A percentile compares a stretch with the other conserved stretches of the same genome.
Evolutionary conservation across 2,113 vertebrate species (phyloP).

Genomic region (Microtus pennsylvanicus): DNA sequence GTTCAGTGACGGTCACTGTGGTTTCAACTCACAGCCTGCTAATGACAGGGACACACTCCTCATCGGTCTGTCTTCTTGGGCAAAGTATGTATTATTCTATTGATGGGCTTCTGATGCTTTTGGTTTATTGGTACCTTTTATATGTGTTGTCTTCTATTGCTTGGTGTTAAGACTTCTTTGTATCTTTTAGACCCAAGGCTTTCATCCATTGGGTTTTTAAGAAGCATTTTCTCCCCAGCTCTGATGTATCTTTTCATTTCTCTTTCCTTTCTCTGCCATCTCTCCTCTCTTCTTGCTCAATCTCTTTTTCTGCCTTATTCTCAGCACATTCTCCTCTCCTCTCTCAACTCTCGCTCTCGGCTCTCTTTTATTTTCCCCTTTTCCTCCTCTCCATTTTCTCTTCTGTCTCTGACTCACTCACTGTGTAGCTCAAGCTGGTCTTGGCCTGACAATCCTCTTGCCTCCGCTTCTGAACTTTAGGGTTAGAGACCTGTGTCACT

Average conservation of each 20-base stretch:
- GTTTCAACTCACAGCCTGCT: neutral
- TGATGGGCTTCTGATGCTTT: neutral
- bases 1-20: accelerated
- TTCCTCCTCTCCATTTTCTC: neutral
- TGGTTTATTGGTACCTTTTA: neutral
- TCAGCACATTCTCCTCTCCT: neutral
- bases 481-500: neutral
- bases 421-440: neutral
- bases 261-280: neutral
- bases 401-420: neutral
- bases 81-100: neutral
- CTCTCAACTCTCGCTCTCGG: neutral
- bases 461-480: neutral
- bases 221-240: neutral
- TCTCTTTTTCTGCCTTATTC: neutral
- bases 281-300: neutral
- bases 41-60: too few species aligned
- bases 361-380: neutral
- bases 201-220: neutral
- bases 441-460: neutral
- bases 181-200: neutral
- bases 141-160: neutral
- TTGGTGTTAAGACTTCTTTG: neutral
- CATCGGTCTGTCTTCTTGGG: neutral
- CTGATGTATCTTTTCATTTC: neutral